Percentiles rank a stretch among this genome's conserved stretches.
These are phyloP conservation scores for Amphiduros pacificus DNA, from an alignment of 2,888 invertebrate genomes.

Conservation along the genomic window DNA sequence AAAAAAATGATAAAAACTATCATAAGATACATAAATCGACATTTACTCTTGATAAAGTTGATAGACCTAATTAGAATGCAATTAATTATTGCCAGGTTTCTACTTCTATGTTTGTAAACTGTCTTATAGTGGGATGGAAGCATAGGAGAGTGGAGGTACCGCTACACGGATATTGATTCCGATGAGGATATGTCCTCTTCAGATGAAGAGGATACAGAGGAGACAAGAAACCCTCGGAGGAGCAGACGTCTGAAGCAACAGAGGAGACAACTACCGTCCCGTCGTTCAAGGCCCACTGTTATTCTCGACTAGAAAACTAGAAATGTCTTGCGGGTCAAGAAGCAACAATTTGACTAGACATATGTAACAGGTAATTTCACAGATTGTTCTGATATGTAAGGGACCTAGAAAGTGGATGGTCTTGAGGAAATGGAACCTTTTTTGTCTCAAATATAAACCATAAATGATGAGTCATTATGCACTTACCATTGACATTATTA, in stretches of 20 bases:
- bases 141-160: conserved; percentile 52
- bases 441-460: too few relatives aligned
- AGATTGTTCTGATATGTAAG: too few relatives aligned
- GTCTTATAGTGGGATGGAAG: conserved; percentile 58
- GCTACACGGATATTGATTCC: not conserved
- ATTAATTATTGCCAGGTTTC: not conserved
- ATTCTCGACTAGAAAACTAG: too few relatives aligned
- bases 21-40: not conserved
- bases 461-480: too few relatives aligned
- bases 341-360: too few relatives aligned
- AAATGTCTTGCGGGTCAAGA: too few relatives aligned
- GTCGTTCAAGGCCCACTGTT: too few relatives aligned
- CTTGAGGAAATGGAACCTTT: too few relatives aligned
- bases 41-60: not conserved
- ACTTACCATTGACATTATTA: too few relatives aligned
- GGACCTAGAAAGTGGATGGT: too few relatives aligned
- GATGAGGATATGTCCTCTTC: not conserved
- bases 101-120: not conserved
- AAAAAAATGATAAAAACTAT: not conserved
- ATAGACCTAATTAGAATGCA: not conserved
- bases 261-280: not conserved
- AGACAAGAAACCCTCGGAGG: not conserved
- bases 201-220: not conserved
- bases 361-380: too few relatives aligned
- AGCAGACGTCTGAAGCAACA: not conserved